phyloP scores from a whole-genome alignment of 2,888 invertebrate genomes.

The Diachrysia chrysitis region DNA sequence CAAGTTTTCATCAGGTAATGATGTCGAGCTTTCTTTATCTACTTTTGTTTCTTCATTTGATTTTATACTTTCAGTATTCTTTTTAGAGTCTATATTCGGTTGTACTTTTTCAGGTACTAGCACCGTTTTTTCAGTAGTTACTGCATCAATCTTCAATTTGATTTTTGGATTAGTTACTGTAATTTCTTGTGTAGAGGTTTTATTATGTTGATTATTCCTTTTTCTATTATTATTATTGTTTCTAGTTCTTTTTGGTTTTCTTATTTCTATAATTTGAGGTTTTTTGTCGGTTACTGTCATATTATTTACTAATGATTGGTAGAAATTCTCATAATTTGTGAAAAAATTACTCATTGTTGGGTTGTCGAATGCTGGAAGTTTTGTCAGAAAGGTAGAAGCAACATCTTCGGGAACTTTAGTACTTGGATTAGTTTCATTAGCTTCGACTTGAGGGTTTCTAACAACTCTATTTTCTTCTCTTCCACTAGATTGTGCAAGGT shows the following conservation, averaged over 20 bases:
- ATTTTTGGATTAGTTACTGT: neutral
- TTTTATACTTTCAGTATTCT: constrained; percentile 18
- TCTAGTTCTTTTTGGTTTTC: constrained; percentile 25
- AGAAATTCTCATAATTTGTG: constrained; percentile 43
- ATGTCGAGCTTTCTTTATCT: neutral
- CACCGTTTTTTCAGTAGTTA: constrained; percentile 32
- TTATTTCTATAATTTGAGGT: constrained; percentile 9
- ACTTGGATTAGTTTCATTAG: constrained; percentile 33
- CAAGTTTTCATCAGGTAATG: constrained; percentile 24
- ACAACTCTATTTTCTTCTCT: constrained; percentile 45
- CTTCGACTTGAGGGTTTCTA: constrained; percentile 43
- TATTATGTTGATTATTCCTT: constrained; percentile 17
- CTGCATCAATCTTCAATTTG: constrained; percentile 15
- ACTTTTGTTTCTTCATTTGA: constrained; percentile 8
- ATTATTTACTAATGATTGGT: constrained; percentile 33
- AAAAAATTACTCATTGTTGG: constrained; percentile 48
- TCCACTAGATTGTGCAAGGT: constrained; percentile 38
- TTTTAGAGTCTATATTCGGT: constrained; percentile 17
- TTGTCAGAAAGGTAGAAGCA: constrained; percentile 30
- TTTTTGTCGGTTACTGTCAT: constrained; percentile 10
- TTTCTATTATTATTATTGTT: constrained; percentile 13
- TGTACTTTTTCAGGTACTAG: constrained; percentile 5
- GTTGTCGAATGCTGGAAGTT: constrained; percentile 40
- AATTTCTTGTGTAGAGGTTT: constrained; percentile 23
- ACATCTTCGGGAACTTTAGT: constrained; percentile 47